These are phyloP conservation scores for Dendrolimus houi DNA, from an alignment of 2,888 invertebrate species.

Conservation along the genomic window DNA sequence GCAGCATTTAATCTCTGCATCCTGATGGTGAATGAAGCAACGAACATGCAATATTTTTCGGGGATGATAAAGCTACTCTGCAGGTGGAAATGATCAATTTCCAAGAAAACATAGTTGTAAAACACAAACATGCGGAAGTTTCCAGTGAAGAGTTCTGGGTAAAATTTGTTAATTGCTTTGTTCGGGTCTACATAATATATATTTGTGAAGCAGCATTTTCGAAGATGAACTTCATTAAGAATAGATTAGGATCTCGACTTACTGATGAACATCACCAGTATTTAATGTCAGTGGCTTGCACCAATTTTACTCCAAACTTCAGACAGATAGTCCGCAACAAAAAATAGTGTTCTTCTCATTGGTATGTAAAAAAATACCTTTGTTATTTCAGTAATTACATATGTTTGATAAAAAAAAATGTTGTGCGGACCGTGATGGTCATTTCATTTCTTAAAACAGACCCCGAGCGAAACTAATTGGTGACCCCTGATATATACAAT, in stretches of 20 bases:
- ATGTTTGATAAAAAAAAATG: no score
- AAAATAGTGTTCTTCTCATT: not conserved
- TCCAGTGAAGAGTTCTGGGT: not conserved
- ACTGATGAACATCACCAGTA: not conserved
- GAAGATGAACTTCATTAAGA: not conserved
- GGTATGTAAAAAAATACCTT: not conserved
- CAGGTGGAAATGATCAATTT: not conserved
- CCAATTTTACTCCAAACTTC: not conserved
- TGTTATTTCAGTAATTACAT: not conserved
- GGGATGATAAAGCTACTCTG: not conserved
- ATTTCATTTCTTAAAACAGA: no score
- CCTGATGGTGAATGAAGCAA: not conserved
- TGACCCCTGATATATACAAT: no score
- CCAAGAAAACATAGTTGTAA: not conserved
- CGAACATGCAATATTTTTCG: not conserved
- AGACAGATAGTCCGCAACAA: not conserved
- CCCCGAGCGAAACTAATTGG: no score
- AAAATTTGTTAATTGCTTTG: not conserved
- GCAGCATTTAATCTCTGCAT: not conserved
- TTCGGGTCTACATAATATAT: not conserved
- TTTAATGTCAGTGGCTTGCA: not conserved
- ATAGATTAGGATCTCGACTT: not conserved
- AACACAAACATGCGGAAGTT: not conserved
- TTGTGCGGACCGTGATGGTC: no score
- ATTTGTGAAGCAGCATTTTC: not conserved